These are phyloP conservation scores for Pelecanus crispus DNA, from an alignment of 2,113 vertebrate genomes.

Conservation along the genomic window DNA sequence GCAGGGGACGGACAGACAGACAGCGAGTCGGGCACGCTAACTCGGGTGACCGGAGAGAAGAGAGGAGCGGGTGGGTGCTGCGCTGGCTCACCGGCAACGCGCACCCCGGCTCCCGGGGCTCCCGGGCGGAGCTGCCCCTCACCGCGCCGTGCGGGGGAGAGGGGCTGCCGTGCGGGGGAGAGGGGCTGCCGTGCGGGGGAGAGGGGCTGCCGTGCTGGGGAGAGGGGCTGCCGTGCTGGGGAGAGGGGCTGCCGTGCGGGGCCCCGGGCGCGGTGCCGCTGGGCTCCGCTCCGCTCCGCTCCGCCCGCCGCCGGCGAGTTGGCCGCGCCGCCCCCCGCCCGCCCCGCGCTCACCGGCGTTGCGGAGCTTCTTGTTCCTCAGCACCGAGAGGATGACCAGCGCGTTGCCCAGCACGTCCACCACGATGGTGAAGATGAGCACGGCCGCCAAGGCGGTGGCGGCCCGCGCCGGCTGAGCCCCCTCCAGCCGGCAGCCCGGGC, in stretches of 20 bases:
- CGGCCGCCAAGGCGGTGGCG: constrained; percentile 55
- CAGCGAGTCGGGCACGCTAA: background rate
- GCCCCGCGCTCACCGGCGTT: constrained; percentile 74
- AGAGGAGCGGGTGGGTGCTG: background rate
- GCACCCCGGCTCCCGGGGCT: background rate
- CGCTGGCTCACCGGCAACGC: background rate
- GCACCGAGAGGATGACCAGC: constrained; percentile 80
- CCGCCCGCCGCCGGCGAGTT: background rate
- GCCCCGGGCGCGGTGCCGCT: background rate
- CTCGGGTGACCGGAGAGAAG: background rate
- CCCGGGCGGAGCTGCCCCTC: background rate
- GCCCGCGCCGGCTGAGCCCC: constrained; percentile 12
- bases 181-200: no score
- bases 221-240: no score
- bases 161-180: no score
- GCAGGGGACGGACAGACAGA: background rate
- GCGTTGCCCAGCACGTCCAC: constrained; percentile 81
- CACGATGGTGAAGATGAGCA: constrained; percentile 83
- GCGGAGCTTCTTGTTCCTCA: constrained; percentile 82
- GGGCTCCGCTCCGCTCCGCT: background rate
- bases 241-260: background rate
- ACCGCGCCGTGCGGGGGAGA: no score
- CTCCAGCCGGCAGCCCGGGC: constrained; percentile 45
- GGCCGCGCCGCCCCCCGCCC: background rate
- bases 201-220: no score